phyloP scores from a whole-genome alignment of 2,113 vertebrate species.

The Albula goreensis region DNA sequence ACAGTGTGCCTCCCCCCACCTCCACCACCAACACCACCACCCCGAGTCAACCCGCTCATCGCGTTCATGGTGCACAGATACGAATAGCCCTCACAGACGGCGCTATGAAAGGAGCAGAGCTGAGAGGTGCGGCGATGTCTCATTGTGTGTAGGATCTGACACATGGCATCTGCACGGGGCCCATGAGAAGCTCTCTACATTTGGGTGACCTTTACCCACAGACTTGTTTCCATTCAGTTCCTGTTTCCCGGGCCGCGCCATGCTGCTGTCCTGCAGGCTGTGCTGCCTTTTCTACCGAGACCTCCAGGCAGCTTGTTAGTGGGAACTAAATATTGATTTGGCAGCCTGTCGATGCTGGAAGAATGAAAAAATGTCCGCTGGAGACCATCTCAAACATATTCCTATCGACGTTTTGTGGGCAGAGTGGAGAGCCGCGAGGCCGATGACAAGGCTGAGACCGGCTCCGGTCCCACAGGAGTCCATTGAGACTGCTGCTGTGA shows the following conservation, averaged over 20 bases:
- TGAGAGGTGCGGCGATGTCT: neutral
- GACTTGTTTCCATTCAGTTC: constrained; percentile 90
- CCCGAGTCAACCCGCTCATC: no score
- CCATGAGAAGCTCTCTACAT: constrained; percentile 80
- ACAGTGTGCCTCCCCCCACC: no score
- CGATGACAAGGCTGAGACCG: constrained; percentile 97
- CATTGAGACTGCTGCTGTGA: constrained; percentile 82
- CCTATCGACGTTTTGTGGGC: constrained; percentile 98
- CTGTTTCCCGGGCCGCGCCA: constrained; percentile 98
- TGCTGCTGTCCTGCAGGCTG: constrained; percentile 88
- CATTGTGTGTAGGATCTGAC: neutral
- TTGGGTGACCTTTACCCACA: constrained; percentile 84
- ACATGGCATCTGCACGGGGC: constrained; percentile 53
- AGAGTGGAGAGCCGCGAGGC: constrained; percentile 82
- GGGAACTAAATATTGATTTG: constrained; percentile 99
- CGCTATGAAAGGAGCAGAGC: neutral
- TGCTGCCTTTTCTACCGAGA: constrained; percentile 88
- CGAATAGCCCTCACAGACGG: no score
- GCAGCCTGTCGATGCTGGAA: constrained; percentile 98
- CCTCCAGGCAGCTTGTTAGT: constrained; percentile 99
- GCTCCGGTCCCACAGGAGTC: constrained; percentile 83
- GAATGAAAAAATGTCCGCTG: constrained; percentile 99
- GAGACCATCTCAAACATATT: constrained; percentile 98
- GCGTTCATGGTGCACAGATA: no score
- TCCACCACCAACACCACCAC: no score